A percentile compares a stretch with the other conserved stretches of the same genome.
Conservation (phyloP, 30 jellyfish, hydroid and myxozoan species). For the Hydractinia symbiolongicarpus region DNA sequence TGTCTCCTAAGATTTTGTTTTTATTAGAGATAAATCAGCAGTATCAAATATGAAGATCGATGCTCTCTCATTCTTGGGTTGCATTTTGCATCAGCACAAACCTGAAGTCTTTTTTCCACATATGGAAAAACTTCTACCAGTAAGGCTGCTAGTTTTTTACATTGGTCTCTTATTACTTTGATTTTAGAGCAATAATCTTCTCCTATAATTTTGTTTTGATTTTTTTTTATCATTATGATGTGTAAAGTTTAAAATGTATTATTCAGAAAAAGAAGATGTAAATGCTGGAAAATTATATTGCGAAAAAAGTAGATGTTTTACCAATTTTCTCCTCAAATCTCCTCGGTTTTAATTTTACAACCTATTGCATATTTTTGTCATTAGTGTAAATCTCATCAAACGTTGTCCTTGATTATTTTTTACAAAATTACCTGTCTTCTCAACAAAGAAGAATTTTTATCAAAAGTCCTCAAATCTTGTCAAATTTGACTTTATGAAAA, state of each 20-base stretch:
- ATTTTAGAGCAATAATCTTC: neutral
- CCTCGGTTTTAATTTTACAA: no score
- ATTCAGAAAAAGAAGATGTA: no score
- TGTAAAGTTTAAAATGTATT: neutral
- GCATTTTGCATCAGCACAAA: slow-evolving; percentile 67
- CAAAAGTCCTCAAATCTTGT: neutral
- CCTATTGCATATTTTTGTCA: no score
- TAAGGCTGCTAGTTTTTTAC: slow-evolving; percentile 21
- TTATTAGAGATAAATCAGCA: slow-evolving; percentile 63
- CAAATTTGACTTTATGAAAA: neutral
- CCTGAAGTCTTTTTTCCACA: slow-evolving; percentile 67
- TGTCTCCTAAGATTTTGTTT: neutral
- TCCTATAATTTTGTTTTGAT: neutral
- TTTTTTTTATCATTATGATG: neutral
- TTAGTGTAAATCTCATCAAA: no score
- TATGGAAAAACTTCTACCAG: slow-evolving; percentile 64
- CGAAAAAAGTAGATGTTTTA: no score
- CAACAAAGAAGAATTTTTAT: neutral
- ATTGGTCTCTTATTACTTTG: neutral
- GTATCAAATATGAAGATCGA: slow-evolving; percentile 88
- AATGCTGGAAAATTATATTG: no score
- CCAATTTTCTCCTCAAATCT: no score
- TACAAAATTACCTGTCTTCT: neutral
- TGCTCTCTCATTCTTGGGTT: slow-evolving; percentile 75
- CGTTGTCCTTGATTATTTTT: no score